These are phyloP conservation scores for Circaetus cinerascens DNA, from an alignment of 2,113 vertebrate species.

Conservation along the genomic window DNA sequence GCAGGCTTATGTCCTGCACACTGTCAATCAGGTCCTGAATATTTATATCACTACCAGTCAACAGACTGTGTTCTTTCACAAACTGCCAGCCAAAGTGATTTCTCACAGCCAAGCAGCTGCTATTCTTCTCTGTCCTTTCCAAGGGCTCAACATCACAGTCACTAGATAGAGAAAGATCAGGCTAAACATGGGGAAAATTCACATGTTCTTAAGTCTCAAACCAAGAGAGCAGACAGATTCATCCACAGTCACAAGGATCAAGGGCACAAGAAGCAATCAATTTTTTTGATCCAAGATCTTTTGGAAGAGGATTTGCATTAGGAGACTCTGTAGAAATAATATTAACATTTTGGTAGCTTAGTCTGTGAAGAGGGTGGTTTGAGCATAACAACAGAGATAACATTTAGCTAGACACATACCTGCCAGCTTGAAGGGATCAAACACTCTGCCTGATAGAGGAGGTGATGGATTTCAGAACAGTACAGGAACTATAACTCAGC, in stretches of 20 bases:
- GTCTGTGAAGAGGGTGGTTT: not conserved
- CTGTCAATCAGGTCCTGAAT: conserved; percentile 33
- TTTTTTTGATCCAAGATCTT: not conserved
- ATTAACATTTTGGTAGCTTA: not conserved
- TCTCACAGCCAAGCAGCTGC: conserved; percentile 46
- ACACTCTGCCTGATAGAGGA: not conserved
- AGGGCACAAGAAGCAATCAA: not conserved
- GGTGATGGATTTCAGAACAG: not conserved
- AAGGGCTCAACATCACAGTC: not conserved
- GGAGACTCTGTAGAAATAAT: not conserved
- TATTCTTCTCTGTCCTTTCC: not conserved
- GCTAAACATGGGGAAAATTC: not conserved
- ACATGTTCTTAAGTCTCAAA: not conserved
- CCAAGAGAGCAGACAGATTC: not conserved
- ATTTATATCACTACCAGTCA: conserved; percentile 42
- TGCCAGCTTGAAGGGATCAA: not conserved
- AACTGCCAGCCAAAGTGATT: conserved; percentile 19
- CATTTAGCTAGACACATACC: not conserved
- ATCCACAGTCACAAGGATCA: not conserved
- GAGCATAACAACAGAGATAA: not conserved
- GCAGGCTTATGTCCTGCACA: not conserved
- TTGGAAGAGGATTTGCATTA: not conserved
- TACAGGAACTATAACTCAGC: not conserved
- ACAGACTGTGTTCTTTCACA: conserved; percentile 29
- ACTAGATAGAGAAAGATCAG: not conserved